Conservation (phyloP, 2,888 invertebrate species). For the Hypena proboscidalis region DNA sequence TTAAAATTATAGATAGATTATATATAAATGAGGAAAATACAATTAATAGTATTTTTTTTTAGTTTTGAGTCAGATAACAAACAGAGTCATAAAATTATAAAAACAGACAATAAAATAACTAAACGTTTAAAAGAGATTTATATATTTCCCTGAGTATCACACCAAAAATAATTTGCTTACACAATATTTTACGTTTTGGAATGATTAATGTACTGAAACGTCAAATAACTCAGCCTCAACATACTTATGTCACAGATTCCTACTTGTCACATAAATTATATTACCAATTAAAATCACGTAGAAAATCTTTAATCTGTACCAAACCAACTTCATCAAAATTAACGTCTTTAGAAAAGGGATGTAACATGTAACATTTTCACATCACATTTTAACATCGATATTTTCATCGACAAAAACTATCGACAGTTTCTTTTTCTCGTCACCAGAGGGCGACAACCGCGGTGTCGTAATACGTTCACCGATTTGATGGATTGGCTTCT, state of each 20-base stretch:
- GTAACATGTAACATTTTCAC: not conserved
- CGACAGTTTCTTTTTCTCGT: constrained; percentile 36
- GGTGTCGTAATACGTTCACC: constrained; percentile 83
- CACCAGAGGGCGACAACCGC: constrained; percentile 69
- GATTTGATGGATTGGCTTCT: constrained; percentile 86
- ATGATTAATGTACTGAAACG: constrained; percentile 11
- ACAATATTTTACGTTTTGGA: constrained; percentile 4
- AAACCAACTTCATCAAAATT: too few relatives aligned
- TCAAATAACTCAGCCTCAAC: constrained; percentile 16
- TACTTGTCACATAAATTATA: constrained; percentile 7
- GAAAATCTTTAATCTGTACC: not conserved
- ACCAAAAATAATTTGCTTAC: too few relatives aligned
- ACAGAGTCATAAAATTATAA: too few relatives aligned
- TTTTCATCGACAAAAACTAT: constrained; percentile 18
- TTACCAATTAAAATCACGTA: constrained; percentile 7
- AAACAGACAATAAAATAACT: too few relatives aligned
- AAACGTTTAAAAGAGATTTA: too few relatives aligned
- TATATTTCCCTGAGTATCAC: too few relatives aligned
- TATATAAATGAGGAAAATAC: too few relatives aligned
- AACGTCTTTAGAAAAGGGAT: too few relatives aligned
- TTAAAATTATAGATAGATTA: too few relatives aligned
- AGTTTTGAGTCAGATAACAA: too few relatives aligned
- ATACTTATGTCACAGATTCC: constrained; percentile 5
- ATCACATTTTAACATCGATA: not conserved
- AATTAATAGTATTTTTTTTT: too few relatives aligned